phyloP scores from a whole-genome alignment of 2,113 vertebrate genomes.

The cattle (Bos taurus) region ARS-UCD2.0 NC_037350.1:42737501-42738000 shows the following conservation, averaged over 20 bases:
- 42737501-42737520: not conserved
- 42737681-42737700: no score
- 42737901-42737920: not conserved
- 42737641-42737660: not conserved
- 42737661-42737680: not conserved
- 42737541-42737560: not conserved
- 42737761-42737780: not conserved
- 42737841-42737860: accelerated
- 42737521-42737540: not conserved
- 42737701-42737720: not conserved
- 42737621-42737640: not conserved
- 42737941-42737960: not conserved
- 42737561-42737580: not conserved
- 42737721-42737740: not conserved
- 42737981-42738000: not conserved
- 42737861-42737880: not conserved
- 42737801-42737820: not conserved
- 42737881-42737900: not conserved
- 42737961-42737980: slow-evolving; percentile 16
- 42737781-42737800: not conserved
- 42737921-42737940: not conserved
- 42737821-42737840: not conserved
- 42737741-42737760: accelerated
- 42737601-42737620: not conserved
- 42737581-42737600: not conserved